A percentile compares a stretch with the other conserved stretches of the same genome.
Evolutionary conservation across 1,140 invertebrate species (phyloP).

Genomic region (Colletes latitarsis): DNA sequence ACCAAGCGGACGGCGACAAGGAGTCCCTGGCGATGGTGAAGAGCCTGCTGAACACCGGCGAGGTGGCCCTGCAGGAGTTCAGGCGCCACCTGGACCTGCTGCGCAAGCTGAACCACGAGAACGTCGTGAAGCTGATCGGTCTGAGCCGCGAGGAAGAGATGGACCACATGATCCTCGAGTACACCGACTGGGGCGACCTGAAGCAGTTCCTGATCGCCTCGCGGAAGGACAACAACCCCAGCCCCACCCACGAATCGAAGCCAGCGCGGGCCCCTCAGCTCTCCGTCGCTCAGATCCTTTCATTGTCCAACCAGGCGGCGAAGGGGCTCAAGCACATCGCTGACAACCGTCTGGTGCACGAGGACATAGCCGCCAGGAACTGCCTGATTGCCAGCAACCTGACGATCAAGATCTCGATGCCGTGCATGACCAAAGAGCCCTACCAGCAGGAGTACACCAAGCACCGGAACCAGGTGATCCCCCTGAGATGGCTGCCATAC

Average conservation of each 20-base stretch:
- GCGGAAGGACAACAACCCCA: slow-evolving; percentile 81
- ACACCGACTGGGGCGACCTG: slow-evolving; percentile 97
- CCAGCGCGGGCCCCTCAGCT: slow-evolving; percentile 84
- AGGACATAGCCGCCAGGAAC: slow-evolving; percentile 96
- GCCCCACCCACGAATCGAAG: slow-evolving; percentile 76
- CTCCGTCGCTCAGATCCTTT: slow-evolving; percentile 86
- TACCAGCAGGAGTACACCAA: slow-evolving; percentile 93
- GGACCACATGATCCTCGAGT: slow-evolving; percentile 94
- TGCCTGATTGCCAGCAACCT: slow-evolving; percentile 92
- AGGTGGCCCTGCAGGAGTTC: slow-evolving; percentile 90
- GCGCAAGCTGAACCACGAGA: slow-evolving; percentile 89
- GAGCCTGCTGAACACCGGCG: slow-evolving; percentile 88
- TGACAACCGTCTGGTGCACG: slow-evolving; percentile 88
- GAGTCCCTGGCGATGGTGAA: slow-evolving; percentile 86
- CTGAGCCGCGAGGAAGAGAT: slow-evolving; percentile 92
- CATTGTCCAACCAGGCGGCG: slow-evolving; percentile 89
- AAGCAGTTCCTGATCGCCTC: slow-evolving; percentile 96
- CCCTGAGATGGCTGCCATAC: slow-evolving; percentile 89
- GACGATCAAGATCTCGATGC: slow-evolving; percentile 91
- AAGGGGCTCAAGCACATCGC: slow-evolving; percentile 92
- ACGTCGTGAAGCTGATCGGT: slow-evolving; percentile 90
- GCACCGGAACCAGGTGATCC: slow-evolving; percentile 87
- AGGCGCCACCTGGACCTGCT: slow-evolving; percentile 93
- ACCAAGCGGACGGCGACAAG: slow-evolving; percentile 78
- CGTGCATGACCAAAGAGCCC: slow-evolving; percentile 91